Base-by-base conservation (phyloP, 2,797 vertebrate species). In the Gymnocypris eckloni region DNA sequence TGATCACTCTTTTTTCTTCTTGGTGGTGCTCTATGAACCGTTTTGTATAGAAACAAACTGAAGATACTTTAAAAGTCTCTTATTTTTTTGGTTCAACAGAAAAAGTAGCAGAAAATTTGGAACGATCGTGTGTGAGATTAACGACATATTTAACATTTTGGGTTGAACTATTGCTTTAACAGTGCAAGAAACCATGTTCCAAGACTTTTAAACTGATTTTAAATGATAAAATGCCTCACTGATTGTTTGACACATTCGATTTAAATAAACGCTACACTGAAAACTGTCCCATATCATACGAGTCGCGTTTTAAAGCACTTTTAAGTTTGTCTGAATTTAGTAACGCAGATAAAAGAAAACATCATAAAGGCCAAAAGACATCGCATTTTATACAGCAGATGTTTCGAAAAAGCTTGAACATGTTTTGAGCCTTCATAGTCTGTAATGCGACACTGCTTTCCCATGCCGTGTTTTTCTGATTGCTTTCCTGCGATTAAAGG, bases 401-500 rank as follows among this genome's bases (percentile, higher is more conserved):
- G 85, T 76, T 81, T 83, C 12, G 28, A 66, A 71, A 79, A 88
- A 87, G 86, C 86, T 83, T 64, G 73, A 76, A 54, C 54, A 80
- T 52, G 50, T 72, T 87, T 80, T 52, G 80, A 75, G 86, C 81
- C 86, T 43, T 66, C 50, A 15, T 66, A 52, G 77, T 87, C 85
- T 87, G 52, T 89, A 82, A 88, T 83, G 81, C 82, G 71, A 73
- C 77, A 22, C 22, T 84, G 85, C 67, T 88, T 59, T 64, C 81
- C 76, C 33, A 59, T 48, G 72, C 78, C 22, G 45, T 45, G 85
- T 45, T 83, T n/a, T n/a, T 66, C 25, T 64, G 37, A 15, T n/a
- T 28, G 43, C 33, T 22, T 66, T 50, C 13, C 48, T 18, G 70
- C 67, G 91, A 61, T 94, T 96, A 99, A 94, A 99, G 98, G 92